phyloP scores from a whole-genome alignment of 2,888 invertebrate genomes.

The Dione vanillae region DNA sequence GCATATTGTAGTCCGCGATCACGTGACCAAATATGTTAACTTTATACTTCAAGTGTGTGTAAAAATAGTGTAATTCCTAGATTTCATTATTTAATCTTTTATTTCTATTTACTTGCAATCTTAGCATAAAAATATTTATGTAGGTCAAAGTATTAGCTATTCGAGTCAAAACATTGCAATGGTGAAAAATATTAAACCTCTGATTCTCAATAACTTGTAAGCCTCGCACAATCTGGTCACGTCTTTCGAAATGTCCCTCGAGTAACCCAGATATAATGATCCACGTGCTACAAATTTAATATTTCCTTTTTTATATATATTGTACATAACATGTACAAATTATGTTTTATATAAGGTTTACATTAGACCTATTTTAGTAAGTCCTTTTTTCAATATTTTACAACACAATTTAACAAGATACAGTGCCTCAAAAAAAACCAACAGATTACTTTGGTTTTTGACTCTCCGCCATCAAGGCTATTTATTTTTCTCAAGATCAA shows the following conservation, averaged over 20 bases:
- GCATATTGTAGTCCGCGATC: too few relatives aligned
- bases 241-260: conserved; percentile 55
- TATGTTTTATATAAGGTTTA: neutral
- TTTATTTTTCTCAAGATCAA: too few relatives aligned
- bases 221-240: conserved; percentile 65
- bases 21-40: too few relatives aligned
- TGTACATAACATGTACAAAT: neutral
- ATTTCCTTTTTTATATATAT: conserved; percentile 21
- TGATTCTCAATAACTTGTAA: conserved; percentile 63
- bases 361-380: too few relatives aligned
- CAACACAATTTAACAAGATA: too few relatives aligned
- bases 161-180: conserved; percentile 2
- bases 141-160: neutral
- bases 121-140: neutral
- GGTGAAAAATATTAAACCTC: conserved; percentile 50
- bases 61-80: too few relatives aligned
- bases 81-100: neutral
- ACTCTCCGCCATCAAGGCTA: too few relatives aligned
- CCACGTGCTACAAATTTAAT: conserved; percentile 56
- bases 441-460: too few relatives aligned
- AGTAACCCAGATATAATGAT: conserved; percentile 58
- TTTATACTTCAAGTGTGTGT: too few relatives aligned
- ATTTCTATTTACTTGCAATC: neutral
- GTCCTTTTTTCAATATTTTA: too few relatives aligned
- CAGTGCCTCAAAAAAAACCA: too few relatives aligned